phyloP scores from a whole-genome alignment of 1,140 invertebrate species.

The Drosophila ficusphila region DNA sequence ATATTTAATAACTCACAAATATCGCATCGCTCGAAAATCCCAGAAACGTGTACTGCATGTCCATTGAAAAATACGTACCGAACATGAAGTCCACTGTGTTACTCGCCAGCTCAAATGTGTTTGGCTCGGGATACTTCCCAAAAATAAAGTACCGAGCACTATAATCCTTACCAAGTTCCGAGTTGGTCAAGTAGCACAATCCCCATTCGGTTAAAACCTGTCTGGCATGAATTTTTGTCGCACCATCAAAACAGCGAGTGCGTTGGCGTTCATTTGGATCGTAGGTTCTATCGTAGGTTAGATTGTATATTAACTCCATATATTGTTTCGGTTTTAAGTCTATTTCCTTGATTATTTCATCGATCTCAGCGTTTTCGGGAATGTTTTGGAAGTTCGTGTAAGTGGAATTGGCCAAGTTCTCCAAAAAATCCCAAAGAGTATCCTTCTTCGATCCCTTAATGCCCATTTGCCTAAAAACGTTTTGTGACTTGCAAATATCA shows the following conservation, averaged over 20 bases:
- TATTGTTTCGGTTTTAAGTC: conserved; percentile 64
- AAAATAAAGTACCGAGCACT: conserved; percentile 62
- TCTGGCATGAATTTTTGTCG: conserved; percentile 43
- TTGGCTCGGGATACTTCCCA: conserved; percentile 55
- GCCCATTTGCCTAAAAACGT: conserved; percentile 17
- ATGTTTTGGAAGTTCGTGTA: conserved; percentile 79
- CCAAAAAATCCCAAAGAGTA: conserved; percentile 65
- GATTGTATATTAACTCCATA: conserved; percentile 78
- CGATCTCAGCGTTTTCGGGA: conserved; percentile 47
- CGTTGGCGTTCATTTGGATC: conserved; percentile 37
- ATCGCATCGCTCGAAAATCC: conserved; percentile 47
- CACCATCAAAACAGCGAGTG: conserved; percentile 55
- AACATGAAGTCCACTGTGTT: conserved; percentile 21
- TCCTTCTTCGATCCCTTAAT: conserved; percentile 33
- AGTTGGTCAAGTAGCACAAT: conserved; percentile 74
- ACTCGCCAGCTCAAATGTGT: conserved; percentile 14
- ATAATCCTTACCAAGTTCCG: conserved; percentile 52
- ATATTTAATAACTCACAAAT: conserved; percentile 35
- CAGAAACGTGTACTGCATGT: conserved; percentile 47
- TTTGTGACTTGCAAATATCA: background rate
- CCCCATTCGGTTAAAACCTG: conserved; percentile 81
- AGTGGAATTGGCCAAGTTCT: conserved; percentile 78
- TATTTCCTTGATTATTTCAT: conserved; percentile 42
- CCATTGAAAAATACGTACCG: conserved; percentile 60
- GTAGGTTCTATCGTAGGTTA: conserved; percentile 62